Evolutionary conservation across 92 coral and sea anemone genomes (phyloP).

Genomic region (Porites lobata): DNA sequence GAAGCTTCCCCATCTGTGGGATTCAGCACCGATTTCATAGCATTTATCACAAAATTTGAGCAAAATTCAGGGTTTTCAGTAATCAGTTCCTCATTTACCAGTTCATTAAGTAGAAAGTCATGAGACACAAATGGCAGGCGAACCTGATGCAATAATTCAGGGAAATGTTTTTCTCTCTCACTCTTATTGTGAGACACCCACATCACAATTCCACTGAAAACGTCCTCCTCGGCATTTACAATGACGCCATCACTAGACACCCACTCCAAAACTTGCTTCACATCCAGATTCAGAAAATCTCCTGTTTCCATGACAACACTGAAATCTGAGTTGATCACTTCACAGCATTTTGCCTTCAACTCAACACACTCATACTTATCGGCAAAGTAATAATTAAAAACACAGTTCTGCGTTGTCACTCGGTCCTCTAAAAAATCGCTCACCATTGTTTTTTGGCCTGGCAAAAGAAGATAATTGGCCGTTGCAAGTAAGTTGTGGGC

Average conservation of each 20-base stretch:
- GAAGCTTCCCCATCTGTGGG: not conserved
- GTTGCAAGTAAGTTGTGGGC: slow-evolving; percentile 13
- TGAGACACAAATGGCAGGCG: slow-evolving; percentile 22
- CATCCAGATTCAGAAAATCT: slow-evolving; percentile 14
- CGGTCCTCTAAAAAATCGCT: slow-evolving; percentile 19
- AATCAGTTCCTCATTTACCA: slow-evolving; percentile 33
- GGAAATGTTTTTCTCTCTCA: slow-evolving; percentile 41
- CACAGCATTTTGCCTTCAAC: slow-evolving; percentile 25
- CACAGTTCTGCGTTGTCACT: slow-evolving; percentile 30
- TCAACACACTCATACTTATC: slow-evolving; percentile 39
- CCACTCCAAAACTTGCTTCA: slow-evolving; percentile 44
- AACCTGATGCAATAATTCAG: slow-evolving; percentile 41
- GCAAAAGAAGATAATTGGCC: slow-evolving; percentile 21
- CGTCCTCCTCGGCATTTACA: slow-evolving; percentile 49
- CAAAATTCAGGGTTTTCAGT: slow-evolving; percentile 28
- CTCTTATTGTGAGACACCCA: slow-evolving; percentile 47
- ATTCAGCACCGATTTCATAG: not conserved
- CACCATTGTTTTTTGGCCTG: slow-evolving; percentile 32
- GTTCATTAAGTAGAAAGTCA: slow-evolving; percentile 25
- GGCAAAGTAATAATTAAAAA: slow-evolving; percentile 41
- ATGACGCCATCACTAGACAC: slow-evolving; percentile 53
- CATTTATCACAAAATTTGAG: slow-evolving; percentile 14
- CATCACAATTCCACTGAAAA: slow-evolving; percentile 47
- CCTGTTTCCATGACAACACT: slow-evolving; percentile 38
- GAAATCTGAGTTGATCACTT: slow-evolving; percentile 44